Evolutionary conservation across 2,888 invertebrate genomes (phyloP), one percentile per base, ranked within the genome.

Genomic region (Alloplasta piceator): DNA sequence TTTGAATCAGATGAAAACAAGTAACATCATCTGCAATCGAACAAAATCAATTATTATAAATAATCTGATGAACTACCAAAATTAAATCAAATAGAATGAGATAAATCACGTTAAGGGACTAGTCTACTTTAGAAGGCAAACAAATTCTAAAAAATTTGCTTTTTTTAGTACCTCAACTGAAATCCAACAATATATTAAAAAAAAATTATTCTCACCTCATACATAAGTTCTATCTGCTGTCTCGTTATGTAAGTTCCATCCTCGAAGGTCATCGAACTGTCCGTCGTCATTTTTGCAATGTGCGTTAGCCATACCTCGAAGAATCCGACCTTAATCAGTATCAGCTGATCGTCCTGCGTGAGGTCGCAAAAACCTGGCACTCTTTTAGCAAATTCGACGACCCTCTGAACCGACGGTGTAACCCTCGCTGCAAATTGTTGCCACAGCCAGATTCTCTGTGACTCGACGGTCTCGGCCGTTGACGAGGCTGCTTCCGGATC

Each of bases 291-390:
- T 84, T 96, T 95, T 7, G 97, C 95, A 83, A 97, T 96, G 89
- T 98, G 96, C 63, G 97, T 96, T 85, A 98, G 94, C 98, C 98
- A 99, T 83, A 98, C 96, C 93, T 99, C 99, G 92, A 98, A 98
- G 94, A 99, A 99, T 82, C 98, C 98, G 90, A 96, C 95, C 94
- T 99, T 99, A 90, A 99, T 98, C 85, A 99, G 95, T 86, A 98
- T 98, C 86, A 99, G 94, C 93, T 99, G 99, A 93, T 99, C 99
- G 91, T 98, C 98, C 93, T 99, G 98, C 72, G 96, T 95, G 86
- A 99, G 95, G 85, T 96, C 95, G 90, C 96, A 95, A 94, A 99
- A 99, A 84, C 98, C 98, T 83, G 99, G 98, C 87, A 98, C 96
- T 87, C 97, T 94, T 93, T 99, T 99, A 72, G 98, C 98, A 92